Conservation (phyloP, 2,888 invertebrate genomes). For the Ypsolopha scabrella region DNA sequence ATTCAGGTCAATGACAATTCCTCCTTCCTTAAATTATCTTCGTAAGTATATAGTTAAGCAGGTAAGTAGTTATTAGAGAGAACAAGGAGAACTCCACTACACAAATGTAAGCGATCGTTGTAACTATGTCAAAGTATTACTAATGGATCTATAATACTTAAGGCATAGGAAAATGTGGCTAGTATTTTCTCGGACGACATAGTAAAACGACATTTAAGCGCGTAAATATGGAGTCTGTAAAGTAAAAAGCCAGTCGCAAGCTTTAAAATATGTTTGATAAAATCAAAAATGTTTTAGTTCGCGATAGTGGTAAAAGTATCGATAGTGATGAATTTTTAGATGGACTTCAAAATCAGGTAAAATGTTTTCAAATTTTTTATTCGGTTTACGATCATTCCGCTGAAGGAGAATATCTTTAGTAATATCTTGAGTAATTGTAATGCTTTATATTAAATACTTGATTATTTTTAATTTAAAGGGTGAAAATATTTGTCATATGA, state of each 20-base stretch:
- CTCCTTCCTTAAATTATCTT: neutral
- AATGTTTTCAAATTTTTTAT: neutral
- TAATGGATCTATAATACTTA: neutral
- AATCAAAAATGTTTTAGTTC: neutral
- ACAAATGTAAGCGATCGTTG: neutral
- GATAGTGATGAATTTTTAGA: neutral
- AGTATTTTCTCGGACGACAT: neutral
- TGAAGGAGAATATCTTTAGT: no score
- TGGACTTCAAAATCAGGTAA: neutral
- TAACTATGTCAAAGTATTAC: slow-evolving; percentile 2
- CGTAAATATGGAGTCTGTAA: no score
- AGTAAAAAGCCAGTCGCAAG: no score
- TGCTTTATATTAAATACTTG: no score
- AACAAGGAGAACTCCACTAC: slow-evolving; percentile 2
- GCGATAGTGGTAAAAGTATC: neutral
- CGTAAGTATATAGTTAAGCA: neutral
- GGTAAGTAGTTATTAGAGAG: neutral
- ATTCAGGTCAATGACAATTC: slow-evolving; percentile 1
- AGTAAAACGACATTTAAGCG: neutral
- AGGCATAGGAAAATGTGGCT: neutral
- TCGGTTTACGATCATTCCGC: no score
- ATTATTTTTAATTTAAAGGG: no score
- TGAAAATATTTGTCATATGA: no score
- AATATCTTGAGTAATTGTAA: no score
- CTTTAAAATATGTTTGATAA: neutral